These are phyloP conservation scores for Sapayoa aenigma DNA, from an alignment of 2,113 vertebrate species.

Conservation along the genomic window DNA sequence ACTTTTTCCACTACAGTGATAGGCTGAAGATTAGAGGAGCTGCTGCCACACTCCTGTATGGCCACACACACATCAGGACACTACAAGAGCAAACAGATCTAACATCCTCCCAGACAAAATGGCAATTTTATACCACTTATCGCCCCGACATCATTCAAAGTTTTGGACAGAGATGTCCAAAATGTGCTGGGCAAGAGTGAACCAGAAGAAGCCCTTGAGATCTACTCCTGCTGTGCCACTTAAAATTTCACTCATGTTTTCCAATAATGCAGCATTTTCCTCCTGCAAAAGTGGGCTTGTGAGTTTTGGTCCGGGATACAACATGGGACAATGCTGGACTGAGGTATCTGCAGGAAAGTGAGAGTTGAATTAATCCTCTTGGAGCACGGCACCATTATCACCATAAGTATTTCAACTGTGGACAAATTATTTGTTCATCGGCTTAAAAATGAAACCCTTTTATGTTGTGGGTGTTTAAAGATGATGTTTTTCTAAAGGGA, in stretches of 20 bases:
- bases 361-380: background rate
- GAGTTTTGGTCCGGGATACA: accelerated
- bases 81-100: background rate
- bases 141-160: background rate
- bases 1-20: background rate
- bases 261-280: background rate
- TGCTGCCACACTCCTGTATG: background rate
- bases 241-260: background rate
- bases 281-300: background rate
- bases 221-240: background rate
- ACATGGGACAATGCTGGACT: background rate
- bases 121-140: background rate
- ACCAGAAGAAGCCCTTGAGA: background rate
- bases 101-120: background rate
- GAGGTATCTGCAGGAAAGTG: background rate
- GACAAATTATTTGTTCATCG: background rate
- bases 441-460: background rate
- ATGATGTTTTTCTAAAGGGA: background rate
- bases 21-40: background rate
- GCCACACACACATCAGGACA: background rate
- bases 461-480: background rate
- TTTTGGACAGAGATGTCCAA: background rate
- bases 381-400: background rate
- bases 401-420: background rate
- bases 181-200: background rate